Conservation (phyloP, 2,888 invertebrate species). For the Pycnomerus fuliginosus region DNA sequence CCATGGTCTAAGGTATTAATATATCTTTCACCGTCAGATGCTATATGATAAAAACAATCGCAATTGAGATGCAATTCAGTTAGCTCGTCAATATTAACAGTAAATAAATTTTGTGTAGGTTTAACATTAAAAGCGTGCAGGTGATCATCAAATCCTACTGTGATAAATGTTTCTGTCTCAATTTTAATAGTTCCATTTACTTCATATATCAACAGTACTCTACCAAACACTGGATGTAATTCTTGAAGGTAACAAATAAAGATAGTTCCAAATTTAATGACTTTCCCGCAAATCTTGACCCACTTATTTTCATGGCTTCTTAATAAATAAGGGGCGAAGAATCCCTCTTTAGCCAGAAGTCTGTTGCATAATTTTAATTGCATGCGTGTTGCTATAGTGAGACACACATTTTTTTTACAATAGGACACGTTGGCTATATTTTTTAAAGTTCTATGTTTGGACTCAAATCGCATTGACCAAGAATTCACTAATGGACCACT, state of each 20-base stretch:
- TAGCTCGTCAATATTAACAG: too few species aligned
- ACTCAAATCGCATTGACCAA: constrained; percentile 2
- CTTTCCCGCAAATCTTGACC: neutral
- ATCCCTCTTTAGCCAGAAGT: too few species aligned
- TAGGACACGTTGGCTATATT: constrained; percentile 3
- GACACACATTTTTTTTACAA: too few species aligned
- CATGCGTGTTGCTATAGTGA: too few species aligned
- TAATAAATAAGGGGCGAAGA: too few species aligned
- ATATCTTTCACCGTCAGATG: too few species aligned
- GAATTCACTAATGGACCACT: constrained; percentile 1
- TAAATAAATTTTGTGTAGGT: too few species aligned
- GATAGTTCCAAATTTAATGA: neutral
- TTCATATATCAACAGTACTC: neutral
- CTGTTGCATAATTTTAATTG: too few species aligned
- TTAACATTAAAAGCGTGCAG: neutral
- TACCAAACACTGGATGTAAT: neutral
- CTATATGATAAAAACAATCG: too few species aligned
- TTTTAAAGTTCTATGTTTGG: constrained; percentile 7
- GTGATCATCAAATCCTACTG: constrained; percentile 1
- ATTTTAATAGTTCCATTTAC: neutral
- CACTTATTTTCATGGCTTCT: neutral
- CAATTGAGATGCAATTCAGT: too few species aligned
- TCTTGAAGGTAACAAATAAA: neutral
- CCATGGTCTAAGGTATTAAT: too few species aligned
- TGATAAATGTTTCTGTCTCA: neutral